Percentiles rank a stretch among this genome's conserved stretches.
Conservation (phyloP, 2,888 invertebrate species). For the Lamproptera curius region DNA sequence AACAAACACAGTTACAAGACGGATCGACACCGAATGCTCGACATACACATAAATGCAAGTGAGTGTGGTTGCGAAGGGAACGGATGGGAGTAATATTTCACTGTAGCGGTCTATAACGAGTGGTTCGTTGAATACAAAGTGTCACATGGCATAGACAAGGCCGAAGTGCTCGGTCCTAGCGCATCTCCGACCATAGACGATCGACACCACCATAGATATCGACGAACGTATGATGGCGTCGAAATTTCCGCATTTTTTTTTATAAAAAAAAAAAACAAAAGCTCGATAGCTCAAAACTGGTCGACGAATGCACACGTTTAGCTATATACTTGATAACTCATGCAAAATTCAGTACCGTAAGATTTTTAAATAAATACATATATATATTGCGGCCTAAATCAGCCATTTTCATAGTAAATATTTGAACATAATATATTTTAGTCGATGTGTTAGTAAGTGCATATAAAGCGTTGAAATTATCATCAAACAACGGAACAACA, state of each 20-base stretch:
- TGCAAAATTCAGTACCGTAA: too few species aligned
- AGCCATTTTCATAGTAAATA: too few species aligned
- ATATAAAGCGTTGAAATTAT: constrained; percentile 38
- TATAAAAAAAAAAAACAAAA: too few species aligned
- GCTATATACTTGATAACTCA: too few species aligned
- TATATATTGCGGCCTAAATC: too few species aligned
- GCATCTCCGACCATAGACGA: constrained; percentile 14
- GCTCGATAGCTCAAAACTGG: constrained; percentile 36
- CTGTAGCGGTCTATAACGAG: constrained; percentile 57
- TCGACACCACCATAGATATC: constrained; percentile 53
- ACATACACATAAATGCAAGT: constrained; percentile 67
- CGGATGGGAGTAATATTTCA: constrained; percentile 40
- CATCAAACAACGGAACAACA: constrained; percentile 32
- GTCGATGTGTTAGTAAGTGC: constrained; percentile 61
- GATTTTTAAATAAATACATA: too few species aligned
- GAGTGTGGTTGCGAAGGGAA: constrained; percentile 66
- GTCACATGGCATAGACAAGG: constrained; percentile 23
- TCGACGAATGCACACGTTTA: too few species aligned
- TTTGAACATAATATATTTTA: too few species aligned
- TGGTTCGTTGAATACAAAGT: constrained; percentile 22
- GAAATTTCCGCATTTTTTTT: constrained; percentile 49
- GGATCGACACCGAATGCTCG: constrained; percentile 22
- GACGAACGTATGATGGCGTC: constrained; percentile 48
- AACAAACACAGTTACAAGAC: constrained; percentile 20
- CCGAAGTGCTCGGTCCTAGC: background rate